Evolutionary conservation across 2,888 invertebrate genomes (phyloP), one percentile per base, ranked within the genome.

Genomic region (Sphecodes monilicornis): DNA sequence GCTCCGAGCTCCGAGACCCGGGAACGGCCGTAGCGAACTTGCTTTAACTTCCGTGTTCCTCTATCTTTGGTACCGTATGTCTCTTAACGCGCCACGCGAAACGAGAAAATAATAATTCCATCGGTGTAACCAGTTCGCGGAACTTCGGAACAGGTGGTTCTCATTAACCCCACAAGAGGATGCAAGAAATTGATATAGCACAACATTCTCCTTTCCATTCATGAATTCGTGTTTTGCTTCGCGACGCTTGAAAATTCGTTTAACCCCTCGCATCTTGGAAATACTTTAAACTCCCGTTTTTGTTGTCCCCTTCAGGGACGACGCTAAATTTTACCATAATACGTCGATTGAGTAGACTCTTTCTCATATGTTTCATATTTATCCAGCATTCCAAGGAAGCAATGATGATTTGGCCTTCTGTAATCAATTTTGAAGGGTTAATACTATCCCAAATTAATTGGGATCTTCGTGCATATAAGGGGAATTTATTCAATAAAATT

Each of bases 41-140:
- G 86, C 80, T 85, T 85, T 73, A 60, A 87, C 87, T 87, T 87
- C 87, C 87, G 86, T 86, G 78, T 87, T 85, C 82, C 86, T 85
- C 78, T 82, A 85, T 83, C 85, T 76, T 76, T 50, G 86, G 80
- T 86, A 82, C 70, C 72, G 68, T 64, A 80, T 87, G 86, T 78
- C 86, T 70, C 78, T 78, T 76, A 85, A 80, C 76, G 79, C 76
- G 68, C 77, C 84, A 79, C 72, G 43, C 41, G 26, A 16, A 75
- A 60, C 29, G 74, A 32, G 74, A 60, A 70, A 82, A 82, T 82
- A 82, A 71, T 81, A 78, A 82, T 80, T 70, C 26, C 39, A 69
- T 26, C 18, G 32, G 80, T 29, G 69, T 39, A 46, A 79, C 69
- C 79, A 43, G 69, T 46, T 64, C 70, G 60, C 26, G 36, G 54